These are phyloP conservation scores for Oscheius myriophilus DNA, from an alignment of 2,888 invertebrate genomes.

Conservation along the genomic window DNA sequence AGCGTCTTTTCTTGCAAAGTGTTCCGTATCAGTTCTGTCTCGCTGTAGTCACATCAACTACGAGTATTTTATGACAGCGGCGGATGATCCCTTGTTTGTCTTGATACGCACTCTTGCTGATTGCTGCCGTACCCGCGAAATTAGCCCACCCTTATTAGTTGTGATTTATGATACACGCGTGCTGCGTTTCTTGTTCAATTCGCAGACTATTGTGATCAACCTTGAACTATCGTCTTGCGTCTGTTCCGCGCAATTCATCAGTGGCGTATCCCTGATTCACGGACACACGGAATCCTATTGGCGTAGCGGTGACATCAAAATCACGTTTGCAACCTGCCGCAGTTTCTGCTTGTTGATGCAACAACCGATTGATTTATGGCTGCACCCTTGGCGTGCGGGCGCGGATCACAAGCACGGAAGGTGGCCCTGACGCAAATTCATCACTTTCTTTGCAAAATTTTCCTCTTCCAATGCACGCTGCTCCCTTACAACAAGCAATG, in stretches of 20 bases:
- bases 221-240: constrained; percentile 24
- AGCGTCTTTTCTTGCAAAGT: background rate
- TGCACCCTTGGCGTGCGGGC: no score
- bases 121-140: background rate
- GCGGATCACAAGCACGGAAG: no score
- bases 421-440: no score
- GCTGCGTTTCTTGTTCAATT: background rate
- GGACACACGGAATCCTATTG: background rate
- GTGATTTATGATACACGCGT: no score
- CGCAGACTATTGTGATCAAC: background rate
- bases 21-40: constrained; percentile 5
- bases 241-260: constrained; percentile 18
- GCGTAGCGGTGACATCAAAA: no score
- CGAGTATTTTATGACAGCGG: background rate
- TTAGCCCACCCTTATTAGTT: background rate
- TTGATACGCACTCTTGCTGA: background rate
- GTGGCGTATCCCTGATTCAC: constrained; percentile 7
- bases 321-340: no score
- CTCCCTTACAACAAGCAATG: no score
- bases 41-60: no score
- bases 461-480: no score
- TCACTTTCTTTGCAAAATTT: no score
- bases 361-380: no score
- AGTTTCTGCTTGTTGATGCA: no score
- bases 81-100: constrained; percentile 1